Evolutionary conservation across 2,113 vertebrate genomes (phyloP).

Genomic region (Tichodroma muraria): DNA sequence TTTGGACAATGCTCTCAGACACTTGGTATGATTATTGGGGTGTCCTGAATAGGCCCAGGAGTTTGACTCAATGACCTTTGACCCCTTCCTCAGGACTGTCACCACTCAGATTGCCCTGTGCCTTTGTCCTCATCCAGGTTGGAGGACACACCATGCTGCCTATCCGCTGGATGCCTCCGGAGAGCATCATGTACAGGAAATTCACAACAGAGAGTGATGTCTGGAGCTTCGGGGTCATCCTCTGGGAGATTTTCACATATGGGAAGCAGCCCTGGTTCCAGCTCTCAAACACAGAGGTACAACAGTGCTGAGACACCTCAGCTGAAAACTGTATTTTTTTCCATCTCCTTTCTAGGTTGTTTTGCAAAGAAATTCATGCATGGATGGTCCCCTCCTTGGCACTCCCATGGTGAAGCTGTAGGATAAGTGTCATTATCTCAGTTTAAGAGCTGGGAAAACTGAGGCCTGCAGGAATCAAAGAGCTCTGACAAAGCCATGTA

Average conservation of each 20-base stretch:
- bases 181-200: slow-evolving; percentile 99
- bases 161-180: slow-evolving; percentile 98
- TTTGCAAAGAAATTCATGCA: not conserved
- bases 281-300: slow-evolving; percentile 96
- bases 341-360: not conserved
- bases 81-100: not conserved
- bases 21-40: not conserved
- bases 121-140: slow-evolving; percentile 74
- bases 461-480: not conserved
- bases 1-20: not conserved
- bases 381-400: not conserved
- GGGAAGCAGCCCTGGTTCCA: slow-evolving; percentile 99
- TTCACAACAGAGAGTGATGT: slow-evolving; percentile 97
- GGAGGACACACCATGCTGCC: slow-evolving; percentile 98
- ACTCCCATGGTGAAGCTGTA: not conserved
- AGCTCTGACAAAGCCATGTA: not conserved
- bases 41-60: not conserved
- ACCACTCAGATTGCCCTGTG: not conserved
- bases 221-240: slow-evolving; percentile 97
- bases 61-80: not conserved
- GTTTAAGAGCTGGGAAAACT: not conserved
- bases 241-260: slow-evolving; percentile 99
- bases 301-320: not conserved
- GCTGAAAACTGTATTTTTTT: not conserved
- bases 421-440: not conserved